Conservation (phyloP, 2,888 invertebrate genomes). For the Melieria picta region DNA sequence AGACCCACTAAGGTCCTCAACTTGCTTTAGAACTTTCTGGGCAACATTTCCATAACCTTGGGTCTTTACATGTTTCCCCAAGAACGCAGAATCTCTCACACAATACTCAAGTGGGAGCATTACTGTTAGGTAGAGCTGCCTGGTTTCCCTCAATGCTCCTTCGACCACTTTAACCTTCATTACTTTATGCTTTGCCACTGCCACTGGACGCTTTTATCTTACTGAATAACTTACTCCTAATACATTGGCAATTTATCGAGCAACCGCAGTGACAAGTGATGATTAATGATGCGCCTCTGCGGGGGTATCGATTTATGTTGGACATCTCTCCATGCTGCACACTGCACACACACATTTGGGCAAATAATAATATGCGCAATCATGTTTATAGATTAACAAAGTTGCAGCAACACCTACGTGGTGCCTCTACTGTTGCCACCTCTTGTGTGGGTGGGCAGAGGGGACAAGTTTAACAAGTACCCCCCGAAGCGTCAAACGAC, state of each 20-base stretch:
- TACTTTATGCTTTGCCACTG: no score
- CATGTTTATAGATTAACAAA: constrained; percentile 43
- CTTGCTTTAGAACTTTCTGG: no score
- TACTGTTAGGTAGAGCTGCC: no score
- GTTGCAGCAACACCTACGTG: constrained; percentile 10
- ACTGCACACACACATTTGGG: constrained; percentile 28
- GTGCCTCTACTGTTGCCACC: neutral
- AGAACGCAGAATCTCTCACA: no score
- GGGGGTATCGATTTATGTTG: constrained; percentile 40
- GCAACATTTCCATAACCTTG: no score
- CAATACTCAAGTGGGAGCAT: no score
- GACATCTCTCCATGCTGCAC: neutral
- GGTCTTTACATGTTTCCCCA: no score
- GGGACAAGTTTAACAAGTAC: neutral
- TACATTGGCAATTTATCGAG: constrained; percentile 32
- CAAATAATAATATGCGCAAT: constrained; percentile 48
- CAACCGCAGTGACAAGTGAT: constrained; percentile 47
- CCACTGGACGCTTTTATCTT: no score
- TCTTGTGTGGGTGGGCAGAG: neutral
- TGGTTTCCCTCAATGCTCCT: no score
- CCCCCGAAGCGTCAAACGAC: constrained; percentile 1
- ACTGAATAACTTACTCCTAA: no score
- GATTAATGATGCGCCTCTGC: constrained; percentile 46
- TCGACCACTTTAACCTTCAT: no score
- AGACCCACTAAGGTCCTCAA: no score